These are phyloP conservation scores for Gnathonemus longibarbis DNA, from an alignment of 2,113 vertebrate species.

Conservation along the genomic window DNA sequence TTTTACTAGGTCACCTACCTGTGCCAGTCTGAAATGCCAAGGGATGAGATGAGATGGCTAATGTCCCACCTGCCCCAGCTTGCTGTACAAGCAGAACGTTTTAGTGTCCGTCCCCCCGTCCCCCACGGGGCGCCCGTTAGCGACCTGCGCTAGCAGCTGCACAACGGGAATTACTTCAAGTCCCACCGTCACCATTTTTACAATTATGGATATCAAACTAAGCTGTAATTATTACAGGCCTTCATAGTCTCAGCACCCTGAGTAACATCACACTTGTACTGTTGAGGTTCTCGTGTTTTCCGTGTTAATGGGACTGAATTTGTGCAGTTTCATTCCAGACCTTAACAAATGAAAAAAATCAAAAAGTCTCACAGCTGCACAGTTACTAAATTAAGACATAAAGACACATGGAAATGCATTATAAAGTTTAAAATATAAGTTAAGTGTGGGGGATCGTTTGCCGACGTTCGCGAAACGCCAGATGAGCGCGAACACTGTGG, in stretches of 20 bases:
- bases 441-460: neutral
- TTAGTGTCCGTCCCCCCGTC: neutral
- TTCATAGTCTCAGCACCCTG: neutral
- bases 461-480: conserved; percentile 38
- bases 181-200: neutral
- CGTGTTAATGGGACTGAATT: neutral
- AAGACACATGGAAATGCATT: conserved; percentile 39
- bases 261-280: neutral
- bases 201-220: neutral
- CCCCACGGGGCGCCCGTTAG: neutral
- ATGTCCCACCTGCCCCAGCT: neutral
- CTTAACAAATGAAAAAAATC: neutral
- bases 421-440: conserved; percentile 1
- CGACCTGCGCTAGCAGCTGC: neutral
- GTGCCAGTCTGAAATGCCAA: neutral
- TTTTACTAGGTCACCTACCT: neutral
- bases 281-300: neutral
- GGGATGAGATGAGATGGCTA: neutral
- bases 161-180: neutral
- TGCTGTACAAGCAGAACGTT: neutral
- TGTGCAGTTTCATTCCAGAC: neutral
- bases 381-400: neutral
- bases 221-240: neutral
- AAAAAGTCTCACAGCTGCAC: conserved; percentile 5
- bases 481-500: conserved; percentile 30